Base-by-base conservation (phyloP, 2,888 invertebrate species). In the Hecatera dysodea region DNA sequence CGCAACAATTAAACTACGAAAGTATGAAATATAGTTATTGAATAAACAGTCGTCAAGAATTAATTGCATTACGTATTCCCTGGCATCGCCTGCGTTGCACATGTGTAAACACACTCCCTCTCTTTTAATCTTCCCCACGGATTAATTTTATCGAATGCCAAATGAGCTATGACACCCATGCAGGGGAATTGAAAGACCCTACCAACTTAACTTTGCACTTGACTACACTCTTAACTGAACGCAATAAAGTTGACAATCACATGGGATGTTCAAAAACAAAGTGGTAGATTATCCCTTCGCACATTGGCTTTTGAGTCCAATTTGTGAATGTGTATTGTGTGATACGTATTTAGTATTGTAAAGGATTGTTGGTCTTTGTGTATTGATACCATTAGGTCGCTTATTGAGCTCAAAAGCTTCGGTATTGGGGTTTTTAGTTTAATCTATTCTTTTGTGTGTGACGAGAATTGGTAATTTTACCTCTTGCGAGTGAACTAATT, bases 121-220 rank as follows among this genome's bases (percentile, higher is more conserved):
- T 86, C 87, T 86, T 87, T 89, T 91, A 91, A 93, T 91, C 92
- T 92, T 91, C 93, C 93, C 90, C 88, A 87, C 86, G 92, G 94
- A 95, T 94, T 95, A 94, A 94, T 94, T 93, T 92, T 92, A 95
- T 94, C 92, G 94, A 94, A 95, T 95, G 92, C 91, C 93, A 94
- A 96, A 96, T 95, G 95, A 95, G 95, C 92, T 94, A 93, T 94
- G 94, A 94, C 94, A 92, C 88, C 88, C 88, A 89, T 88, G 86
- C 75, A 88, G 91, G 90, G 91, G 89, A 90, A 91, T 88, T 85
- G 88, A 88, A 92, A 89, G 88, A 88, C 78, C 87, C 81, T 83
- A 80, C 86, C 74, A 82, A 74, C 82, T 72, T 76, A 82, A 70
- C 59, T 71, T 63, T 86, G 22, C 88, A 76, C 60, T 82, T 67